phyloP scores from a whole-genome alignment of 2,888 invertebrate species.

The Ernsta delagoae region DNA sequence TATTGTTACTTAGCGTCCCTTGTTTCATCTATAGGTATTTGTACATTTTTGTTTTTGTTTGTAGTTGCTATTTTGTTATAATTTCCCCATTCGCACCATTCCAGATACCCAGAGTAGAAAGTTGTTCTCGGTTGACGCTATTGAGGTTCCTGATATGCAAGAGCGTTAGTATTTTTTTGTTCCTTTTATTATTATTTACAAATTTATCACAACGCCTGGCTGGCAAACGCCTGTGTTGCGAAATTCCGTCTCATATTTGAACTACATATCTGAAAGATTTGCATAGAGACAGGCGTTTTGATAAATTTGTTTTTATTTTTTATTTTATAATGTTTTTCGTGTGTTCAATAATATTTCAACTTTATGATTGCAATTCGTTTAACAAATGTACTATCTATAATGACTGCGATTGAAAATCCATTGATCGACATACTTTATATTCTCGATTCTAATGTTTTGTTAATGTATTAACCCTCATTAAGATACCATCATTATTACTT shows the following conservation, averaged over 20 bases:
- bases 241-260: not conserved
- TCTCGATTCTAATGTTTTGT: too few species aligned
- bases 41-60: slow-evolving; percentile 41
- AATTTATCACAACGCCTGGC: slow-evolving; percentile 7
- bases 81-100: slow-evolving; percentile 56
- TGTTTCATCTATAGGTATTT: not conserved
- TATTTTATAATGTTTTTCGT: not conserved
- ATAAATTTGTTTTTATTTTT: too few species aligned
- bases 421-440: too few species aligned
- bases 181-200: slow-evolving; percentile 41
- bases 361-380: not conserved
- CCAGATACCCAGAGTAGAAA: slow-evolving; percentile 71
- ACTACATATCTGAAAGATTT: not conserved
- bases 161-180: slow-evolving; percentile 74
- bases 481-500: too few species aligned
- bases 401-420: too few species aligned
- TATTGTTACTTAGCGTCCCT: too few species aligned
- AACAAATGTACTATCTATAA: too few species aligned
- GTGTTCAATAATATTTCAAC: not conserved
- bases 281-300: not conserved
- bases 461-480: too few species aligned
- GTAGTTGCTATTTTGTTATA: slow-evolving; percentile 51
- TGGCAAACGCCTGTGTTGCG: not conserved
- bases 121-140: slow-evolving; percentile 70
- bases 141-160: slow-evolving; percentile 79